Base-by-base conservation (phyloP, 2,113 vertebrate genomes). In the Sterna hirundo region DNA sequence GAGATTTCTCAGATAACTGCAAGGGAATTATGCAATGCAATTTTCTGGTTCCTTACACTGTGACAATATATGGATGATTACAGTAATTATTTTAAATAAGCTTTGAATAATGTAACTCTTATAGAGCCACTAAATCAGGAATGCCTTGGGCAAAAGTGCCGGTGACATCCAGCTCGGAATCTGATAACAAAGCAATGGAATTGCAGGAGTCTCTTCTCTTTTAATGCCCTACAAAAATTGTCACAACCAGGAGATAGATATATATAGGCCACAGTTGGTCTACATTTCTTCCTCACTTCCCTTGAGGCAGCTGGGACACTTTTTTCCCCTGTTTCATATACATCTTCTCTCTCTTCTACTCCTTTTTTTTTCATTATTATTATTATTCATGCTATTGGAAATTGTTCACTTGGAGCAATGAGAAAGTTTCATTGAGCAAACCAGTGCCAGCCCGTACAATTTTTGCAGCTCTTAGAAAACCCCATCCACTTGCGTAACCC, bases 21-120 rank as follows among this genome's bases (percentile, higher is more conserved):
- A 55, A 96, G 65, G 86, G 86, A 96, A 95, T 81, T 93, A 88
- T 85, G 77, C 85, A 86, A 85, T 2, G n/a, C 83, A 91, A 92
- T 95, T 90, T 86, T 92, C 93, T 86, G 87, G 23, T 75, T 72
- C 92, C 91, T 89, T 93, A 93, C 66, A 6, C 94, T 62, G 55
- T 44, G 95, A 89, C 93, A 96, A 94, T 91, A 49, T 87, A 86
- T 0, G 2, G 80, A 76, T 66, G 66, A 91, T 79, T 85, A 81
- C 25, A 88, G 83, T 62, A 82, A 85, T 95, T 92, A 78, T 82
- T 90, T 89, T 46, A 68, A 74, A 83, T 66, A 90, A 97, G 94
- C 82, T 72, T 47, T 38, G 52, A 96, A 86, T 93, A 81, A 79
- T 52, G 83, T 42, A 36, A 71, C 64, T 83, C 52, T 49, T 57